Evolutionary conservation across 2,797 vertebrate species (phyloP), one percentile per base, ranked within the genome.

Genomic region (Sebastes taczanowskii): DNA sequence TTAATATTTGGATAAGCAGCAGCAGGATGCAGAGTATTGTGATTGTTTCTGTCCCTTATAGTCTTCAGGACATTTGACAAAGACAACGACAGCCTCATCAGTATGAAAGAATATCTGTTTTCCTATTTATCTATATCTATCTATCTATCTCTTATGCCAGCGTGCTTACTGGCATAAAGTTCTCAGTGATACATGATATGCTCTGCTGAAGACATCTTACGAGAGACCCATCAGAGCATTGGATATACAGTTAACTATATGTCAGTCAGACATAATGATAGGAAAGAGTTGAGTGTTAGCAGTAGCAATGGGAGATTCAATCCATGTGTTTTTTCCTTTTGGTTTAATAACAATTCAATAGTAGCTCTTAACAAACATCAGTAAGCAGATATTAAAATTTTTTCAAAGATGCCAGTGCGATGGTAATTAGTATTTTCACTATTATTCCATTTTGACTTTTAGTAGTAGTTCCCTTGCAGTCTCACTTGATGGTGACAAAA

Each of bases 11-110:
- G 27, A 49, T 20, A 59, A 42, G 38, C 7, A 18, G 2, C 11
- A 63, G 29, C 10, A 63, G 25, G 7, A 56, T 66, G 25, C 5
- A 52, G 2, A 49, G 6, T 10, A 1, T 6, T 29, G 11, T 32
- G 18, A 56, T 5, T 23, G 7, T 3, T 29, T 69, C 20, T 83
- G 56, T 65, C 70, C 76, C 84, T 23, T 74, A 38, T 38, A 99
- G 99, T 99, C 61, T 99, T 99, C 83, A 95, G 93, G 78, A 92
- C 84, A 55, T 99, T 99, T 89, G 97, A 99, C 91, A 98, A 85
- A 92, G 96, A 97, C 93, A 98, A 96, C 0, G 95, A 97, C 22
- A 82, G 96, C 77, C 92, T 81, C 35, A 66, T 99, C 82, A 96
- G 18, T 46, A 91, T 97, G 62, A 95, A 91, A 59, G 97, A 99